These are phyloP conservation scores for Sphyrna mokarran DNA, from an alignment of 2,113 vertebrate genomes.

Conservation along the genomic window DNA sequence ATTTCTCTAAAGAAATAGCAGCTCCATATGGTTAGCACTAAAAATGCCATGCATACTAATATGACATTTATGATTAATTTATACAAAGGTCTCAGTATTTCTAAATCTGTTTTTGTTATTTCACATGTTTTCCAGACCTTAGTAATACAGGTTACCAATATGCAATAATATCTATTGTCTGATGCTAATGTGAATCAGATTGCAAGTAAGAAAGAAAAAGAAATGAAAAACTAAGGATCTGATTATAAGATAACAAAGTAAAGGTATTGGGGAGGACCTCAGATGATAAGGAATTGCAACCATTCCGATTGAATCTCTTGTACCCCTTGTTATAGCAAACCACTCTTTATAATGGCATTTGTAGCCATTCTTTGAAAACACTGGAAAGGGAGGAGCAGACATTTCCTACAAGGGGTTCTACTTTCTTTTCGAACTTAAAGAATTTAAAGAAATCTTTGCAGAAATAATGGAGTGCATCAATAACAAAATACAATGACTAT, in stretches of 20 bases:
- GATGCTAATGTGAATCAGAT: neutral
- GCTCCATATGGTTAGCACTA: neutral
- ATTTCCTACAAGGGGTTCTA: neutral
- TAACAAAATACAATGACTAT: neutral
- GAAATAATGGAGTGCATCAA: neutral
- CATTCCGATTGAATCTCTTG: neutral
- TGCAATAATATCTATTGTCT: neutral
- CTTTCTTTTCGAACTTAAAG: neutral
- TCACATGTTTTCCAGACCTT: neutral
- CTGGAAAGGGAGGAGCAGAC: neutral
- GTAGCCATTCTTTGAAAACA: neutral
- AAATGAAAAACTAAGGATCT: neutral
- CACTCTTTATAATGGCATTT: neutral
- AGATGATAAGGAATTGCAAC: neutral
- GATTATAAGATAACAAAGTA: neutral
- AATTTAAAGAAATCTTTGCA: neutral
- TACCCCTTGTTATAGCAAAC: neutral
- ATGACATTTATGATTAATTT: neutral
- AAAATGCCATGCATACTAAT: neutral
- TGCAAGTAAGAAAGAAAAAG: neutral
- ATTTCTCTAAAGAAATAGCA: constrained; percentile 8
- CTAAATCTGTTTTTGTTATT: neutral
- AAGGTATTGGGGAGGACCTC: neutral
- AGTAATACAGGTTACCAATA: neutral
- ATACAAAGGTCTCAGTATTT: neutral